These are phyloP conservation scores for Drosophila varians DNA, from an alignment of 1,140 invertebrate species.

Conservation along the genomic window DNA sequence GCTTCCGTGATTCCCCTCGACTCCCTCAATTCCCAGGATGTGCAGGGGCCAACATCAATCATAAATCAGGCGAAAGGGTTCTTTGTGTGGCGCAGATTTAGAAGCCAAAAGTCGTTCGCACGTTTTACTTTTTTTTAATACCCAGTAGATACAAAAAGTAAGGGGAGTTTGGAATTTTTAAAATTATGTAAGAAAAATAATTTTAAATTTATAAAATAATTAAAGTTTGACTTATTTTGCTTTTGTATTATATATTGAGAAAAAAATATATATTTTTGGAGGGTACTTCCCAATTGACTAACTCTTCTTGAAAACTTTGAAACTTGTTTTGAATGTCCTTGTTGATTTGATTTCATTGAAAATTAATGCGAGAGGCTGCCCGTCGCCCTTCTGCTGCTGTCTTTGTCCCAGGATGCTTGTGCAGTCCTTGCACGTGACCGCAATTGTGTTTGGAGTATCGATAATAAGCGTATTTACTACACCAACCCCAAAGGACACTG, in stretches of 20 bases:
- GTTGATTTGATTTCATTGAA: slow-evolving; percentile 74
- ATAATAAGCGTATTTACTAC: slow-evolving; percentile 81
- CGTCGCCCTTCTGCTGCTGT: slow-evolving; percentile 8
- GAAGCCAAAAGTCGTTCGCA: slow-evolving; percentile 80
- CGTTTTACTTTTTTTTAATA: slow-evolving; percentile 59
- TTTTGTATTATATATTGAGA: too few relatives aligned
- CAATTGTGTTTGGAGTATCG: slow-evolving; percentile 83
- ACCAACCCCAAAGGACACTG: slow-evolving; percentile 4
- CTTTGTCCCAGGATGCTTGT: slow-evolving; percentile 33
- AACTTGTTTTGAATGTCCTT: slow-evolving; percentile 58
- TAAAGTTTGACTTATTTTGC: too few relatives aligned
- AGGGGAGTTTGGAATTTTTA: background rate
- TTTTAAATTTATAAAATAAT: background rate
- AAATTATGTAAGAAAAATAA: background rate
- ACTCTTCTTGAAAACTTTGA: background rate
- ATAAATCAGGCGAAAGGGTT: slow-evolving; percentile 74
- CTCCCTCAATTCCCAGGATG: background rate
- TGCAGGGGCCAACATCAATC: slow-evolving; percentile 58
- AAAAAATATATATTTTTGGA: background rate
- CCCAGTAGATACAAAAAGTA: slow-evolving; percentile 4
- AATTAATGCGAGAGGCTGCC: slow-evolving; percentile 71
- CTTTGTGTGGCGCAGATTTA: slow-evolving; percentile 33
- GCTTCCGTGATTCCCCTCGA: background rate
- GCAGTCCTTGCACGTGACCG: slow-evolving; percentile 72
- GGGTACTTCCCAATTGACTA: background rate